Evolutionary conservation across 2,797 vertebrate species (phyloP).

Genomic region (Pseudopleuronectes americanus): DNA sequence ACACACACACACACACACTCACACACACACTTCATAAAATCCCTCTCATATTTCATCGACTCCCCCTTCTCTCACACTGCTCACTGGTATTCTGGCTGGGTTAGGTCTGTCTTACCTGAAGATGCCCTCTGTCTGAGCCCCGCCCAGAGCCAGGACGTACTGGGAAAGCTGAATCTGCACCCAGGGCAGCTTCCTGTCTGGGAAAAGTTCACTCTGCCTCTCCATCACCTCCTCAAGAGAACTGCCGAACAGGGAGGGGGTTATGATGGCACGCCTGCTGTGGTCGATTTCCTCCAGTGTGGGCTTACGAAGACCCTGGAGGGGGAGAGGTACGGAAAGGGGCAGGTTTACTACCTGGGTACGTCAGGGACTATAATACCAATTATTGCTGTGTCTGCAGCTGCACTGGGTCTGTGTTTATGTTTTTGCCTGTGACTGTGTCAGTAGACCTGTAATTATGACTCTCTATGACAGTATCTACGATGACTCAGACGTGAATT

Average conservation of each 20-base stretch:
- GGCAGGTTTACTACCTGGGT: slow-evolving; percentile 44
- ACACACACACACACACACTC: too few relatives aligned
- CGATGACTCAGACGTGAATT: slow-evolving; percentile 52
- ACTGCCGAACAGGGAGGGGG: slow-evolving; percentile 91
- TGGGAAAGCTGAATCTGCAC: slow-evolving; percentile 93
- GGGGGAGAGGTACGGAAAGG: slow-evolving; percentile 17
- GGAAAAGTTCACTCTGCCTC: slow-evolving; percentile 89
- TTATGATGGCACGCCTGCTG: slow-evolving; percentile 89
- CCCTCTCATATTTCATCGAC: slow-evolving; percentile 41
- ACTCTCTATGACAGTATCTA: slow-evolving; percentile 34
- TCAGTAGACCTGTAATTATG: slow-evolving; percentile 66
- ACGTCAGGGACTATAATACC: slow-evolving; percentile 26
- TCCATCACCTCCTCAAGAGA: slow-evolving; percentile 93
- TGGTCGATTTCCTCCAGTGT: slow-evolving; percentile 91
- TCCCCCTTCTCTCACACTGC: slow-evolving; percentile 11
- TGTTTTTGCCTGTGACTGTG: slow-evolving; percentile 56
- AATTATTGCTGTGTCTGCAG: slow-evolving; percentile 45
- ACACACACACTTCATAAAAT: slow-evolving; percentile 17
- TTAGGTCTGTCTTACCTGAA: slow-evolving; percentile 85
- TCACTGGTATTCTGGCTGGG: slow-evolving; percentile 10
- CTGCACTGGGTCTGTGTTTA: slow-evolving; percentile 62
- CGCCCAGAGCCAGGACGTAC: slow-evolving; percentile 90
- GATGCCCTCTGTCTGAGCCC: slow-evolving; percentile 92
- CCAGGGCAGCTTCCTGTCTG: slow-evolving; percentile 90
- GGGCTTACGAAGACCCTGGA: slow-evolving; percentile 90